Evolutionary conservation across 2,888 invertebrate genomes (phyloP).

Genomic region (Rotaria macrura): DNA sequence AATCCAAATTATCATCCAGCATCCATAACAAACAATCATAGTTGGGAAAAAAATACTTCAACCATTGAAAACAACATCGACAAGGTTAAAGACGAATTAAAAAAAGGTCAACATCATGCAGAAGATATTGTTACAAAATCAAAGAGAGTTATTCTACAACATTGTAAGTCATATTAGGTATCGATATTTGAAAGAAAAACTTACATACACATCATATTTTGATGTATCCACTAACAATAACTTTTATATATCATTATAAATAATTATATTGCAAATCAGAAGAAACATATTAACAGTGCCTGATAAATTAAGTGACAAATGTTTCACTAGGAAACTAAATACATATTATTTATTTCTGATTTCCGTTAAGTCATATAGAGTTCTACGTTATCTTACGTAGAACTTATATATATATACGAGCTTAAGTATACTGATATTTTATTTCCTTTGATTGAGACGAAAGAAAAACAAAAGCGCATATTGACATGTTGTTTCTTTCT

Average conservation of each 20-base stretch:
- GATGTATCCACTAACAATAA: no score
- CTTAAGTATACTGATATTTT: not conserved
- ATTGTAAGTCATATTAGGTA: not conserved
- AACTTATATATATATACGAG: no score
- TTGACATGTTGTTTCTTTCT: not conserved
- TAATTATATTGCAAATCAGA: no score
- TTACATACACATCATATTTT: no score
- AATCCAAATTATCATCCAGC: not conserved
- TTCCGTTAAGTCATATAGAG: not conserved
- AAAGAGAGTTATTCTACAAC: not conserved
- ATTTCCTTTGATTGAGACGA: not conserved
- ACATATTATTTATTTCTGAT: not conserved
- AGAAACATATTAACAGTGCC: no score
- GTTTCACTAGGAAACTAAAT: not conserved
- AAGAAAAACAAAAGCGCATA: not conserved
- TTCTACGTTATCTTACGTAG: not conserved
- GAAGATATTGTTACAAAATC: constrained; percentile 17
- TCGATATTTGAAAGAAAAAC: no score
- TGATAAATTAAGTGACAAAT: not conserved
- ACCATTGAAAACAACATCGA: not conserved
- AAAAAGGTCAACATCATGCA: constrained; percentile 11
- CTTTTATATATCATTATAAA: not conserved
- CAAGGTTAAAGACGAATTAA: not conserved
- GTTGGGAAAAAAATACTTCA: not conserved
- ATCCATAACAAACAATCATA: not conserved